These are phyloP conservation scores for Pituophis catenifer DNA, from an alignment of 2,113 vertebrate species.

Conservation along the genomic window DNA sequence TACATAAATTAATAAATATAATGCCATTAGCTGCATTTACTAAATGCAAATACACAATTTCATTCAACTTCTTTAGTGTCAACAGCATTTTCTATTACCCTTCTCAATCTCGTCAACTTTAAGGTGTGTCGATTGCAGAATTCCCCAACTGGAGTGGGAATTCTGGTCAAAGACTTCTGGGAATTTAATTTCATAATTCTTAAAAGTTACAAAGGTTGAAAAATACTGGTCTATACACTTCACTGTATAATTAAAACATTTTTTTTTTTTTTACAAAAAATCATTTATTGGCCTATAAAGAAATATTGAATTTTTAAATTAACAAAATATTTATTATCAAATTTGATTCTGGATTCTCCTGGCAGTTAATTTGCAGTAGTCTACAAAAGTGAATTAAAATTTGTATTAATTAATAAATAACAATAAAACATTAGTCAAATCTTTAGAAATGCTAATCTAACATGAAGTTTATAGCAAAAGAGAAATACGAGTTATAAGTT, in stretches of 20 bases:
- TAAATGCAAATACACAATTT: not conserved
- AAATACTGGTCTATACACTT: not conserved
- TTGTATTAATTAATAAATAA: not conserved
- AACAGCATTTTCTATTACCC: not conserved
- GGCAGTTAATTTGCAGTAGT: not conserved
- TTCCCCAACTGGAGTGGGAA: not conserved
- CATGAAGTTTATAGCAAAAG: not conserved
- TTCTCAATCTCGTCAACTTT: not conserved
- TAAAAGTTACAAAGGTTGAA: not conserved
- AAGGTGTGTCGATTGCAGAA: not conserved
- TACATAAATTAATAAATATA: not conserved
- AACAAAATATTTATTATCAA: not conserved
- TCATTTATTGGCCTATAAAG: not conserved
- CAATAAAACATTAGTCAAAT: not conserved
- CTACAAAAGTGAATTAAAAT: not conserved
- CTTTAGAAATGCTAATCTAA: not conserved
- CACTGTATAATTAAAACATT: not conserved
- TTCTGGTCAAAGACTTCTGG: not conserved
- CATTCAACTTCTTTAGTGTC: not conserved
- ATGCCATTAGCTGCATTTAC: not conserved
- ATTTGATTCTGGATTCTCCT: not conserved
- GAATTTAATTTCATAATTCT: not conserved
- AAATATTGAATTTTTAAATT: not conserved
- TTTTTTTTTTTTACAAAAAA: not conserved
- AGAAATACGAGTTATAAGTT: not conserved